Base-by-base conservation (phyloP, 2,888 invertebrate species). In the Busseola fusca region DNA sequence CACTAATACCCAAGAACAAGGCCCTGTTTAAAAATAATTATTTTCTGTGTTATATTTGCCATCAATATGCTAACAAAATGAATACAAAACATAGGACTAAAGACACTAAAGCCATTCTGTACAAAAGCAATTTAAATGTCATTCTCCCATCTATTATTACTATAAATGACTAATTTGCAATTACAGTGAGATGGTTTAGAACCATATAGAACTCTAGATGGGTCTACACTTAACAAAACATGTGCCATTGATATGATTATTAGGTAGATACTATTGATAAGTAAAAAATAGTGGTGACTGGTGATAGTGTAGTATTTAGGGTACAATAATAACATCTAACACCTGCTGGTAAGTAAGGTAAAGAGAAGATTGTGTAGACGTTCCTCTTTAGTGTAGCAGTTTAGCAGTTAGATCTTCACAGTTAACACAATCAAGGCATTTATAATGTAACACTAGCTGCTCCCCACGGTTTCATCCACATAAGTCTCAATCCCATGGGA, bases 201-300 rank as follows among this genome's bases (percentile, higher is more conserved):
- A 7, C 4, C n/a, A 42, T 42, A 57, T 76, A 68, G 16, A 58
- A 27, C 9, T 37, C 1, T 14, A 30, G 12, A 30, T 3, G 21
- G 42, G 21, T 56, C 21, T 21, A 30, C 25, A 45, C 42, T 14
- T 40, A 34, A 34, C 40, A 25, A 57, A 42, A n/a, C 34, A 57
- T 27, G n/a, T 64, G 27, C 4, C 6, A 14, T 57, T 76, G 21
- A 34, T n/a, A n/a, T 34, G 14, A 21, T 34, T 34, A 76, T 27
- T 4, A 27, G 45, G 6, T 40, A 57, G 1, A 27, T 30, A 18
- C 10, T 58, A 57, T 0, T 30, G 25, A 14, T 14, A 9, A 27
- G 18, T 56, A n/a, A 37, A 27, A 12, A 40, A 52, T 34, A 34
- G 1, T 40, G 48, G 34, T 58, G 77, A 27, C 34, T 69, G 69